Evolutionary conservation across 2,888 invertebrate species (phyloP).

Genomic region (Drosophila meridiana): DNA sequence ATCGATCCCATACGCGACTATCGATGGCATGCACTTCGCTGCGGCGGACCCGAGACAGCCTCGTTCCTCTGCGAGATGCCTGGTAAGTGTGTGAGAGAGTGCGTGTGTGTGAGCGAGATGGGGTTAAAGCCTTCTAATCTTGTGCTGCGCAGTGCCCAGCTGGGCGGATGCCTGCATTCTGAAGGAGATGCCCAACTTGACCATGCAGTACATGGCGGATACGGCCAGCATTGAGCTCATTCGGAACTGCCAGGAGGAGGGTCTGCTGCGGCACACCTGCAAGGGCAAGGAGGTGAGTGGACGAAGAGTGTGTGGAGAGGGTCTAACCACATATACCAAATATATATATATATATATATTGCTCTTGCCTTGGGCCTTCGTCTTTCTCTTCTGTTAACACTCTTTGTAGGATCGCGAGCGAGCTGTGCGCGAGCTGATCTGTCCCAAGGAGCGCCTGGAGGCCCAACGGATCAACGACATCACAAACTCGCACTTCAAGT

Average conservation of each 20-base stretch:
- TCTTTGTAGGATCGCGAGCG: conserved; percentile 79
- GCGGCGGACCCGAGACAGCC: conserved; percentile 91
- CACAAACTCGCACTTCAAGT: conserved; percentile 83
- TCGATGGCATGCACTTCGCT: conserved; percentile 91
- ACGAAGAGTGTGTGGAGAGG: neutral
- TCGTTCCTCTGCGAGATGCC: conserved; percentile 93
- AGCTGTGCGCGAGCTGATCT: conserved; percentile 78
- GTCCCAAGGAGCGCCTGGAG: conserved; percentile 82
- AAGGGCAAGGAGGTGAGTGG: conserved; percentile 89
- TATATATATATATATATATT: too few species aligned
- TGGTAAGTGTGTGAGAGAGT: conserved; percentile 85
- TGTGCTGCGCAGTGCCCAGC: conserved; percentile 87
- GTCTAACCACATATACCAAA: neutral
- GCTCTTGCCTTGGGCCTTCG: neutral
- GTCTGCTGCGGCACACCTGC: conserved; percentile 90
- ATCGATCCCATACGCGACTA: conserved; percentile 91
- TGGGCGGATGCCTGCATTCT: conserved; percentile 93
- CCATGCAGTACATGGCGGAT: conserved; percentile 91
- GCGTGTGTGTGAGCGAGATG: neutral
- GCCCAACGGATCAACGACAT: conserved; percentile 83
- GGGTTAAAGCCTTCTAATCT: neutral
- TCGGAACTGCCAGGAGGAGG: conserved; percentile 91
- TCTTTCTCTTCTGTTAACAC: neutral
- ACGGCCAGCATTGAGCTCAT: conserved; percentile 91
- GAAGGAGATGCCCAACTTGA: conserved; percentile 90